Base-by-base conservation (phyloP, 2,113 vertebrate species). In the Prionailurus bengalensis region DNA sequence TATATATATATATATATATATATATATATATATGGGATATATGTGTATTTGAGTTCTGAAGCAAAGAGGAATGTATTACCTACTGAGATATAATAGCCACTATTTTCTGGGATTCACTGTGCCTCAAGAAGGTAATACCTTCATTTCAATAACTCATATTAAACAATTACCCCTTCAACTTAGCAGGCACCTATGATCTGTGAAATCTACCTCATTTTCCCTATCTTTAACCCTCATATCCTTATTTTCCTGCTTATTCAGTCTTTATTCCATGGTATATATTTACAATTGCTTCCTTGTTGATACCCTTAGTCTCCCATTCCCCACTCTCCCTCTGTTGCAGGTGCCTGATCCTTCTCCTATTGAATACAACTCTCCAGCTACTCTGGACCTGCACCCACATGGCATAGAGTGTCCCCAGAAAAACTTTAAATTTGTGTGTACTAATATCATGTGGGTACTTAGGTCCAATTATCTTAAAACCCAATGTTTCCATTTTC, bases 61-160 rank as follows among this genome's bases (percentile, higher is more conserved):
- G 15, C 55, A 96, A 85, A 91, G 9, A 76, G 42, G 74, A 79
- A 53, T 74, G 5, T 71, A 55, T 66, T 89, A 14, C 19, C 29
- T 51, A 23, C 78, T 85, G 29, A 92, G 27, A 74, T 36, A 66
- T 1, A 96, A 91, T 58, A 84, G 70, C 19, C 85, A 70, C 21
- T 83, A 21, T 71, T 88, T 51, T 79, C 17, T 80, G 48, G 25
- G 36, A 48, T 82, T 95, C 48, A 10, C 8, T 53, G 13, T 70
- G 7, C 21, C n/a, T 84, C 76, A 55, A 80, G 2, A 76, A 76
- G 70, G 10, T 15, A 23, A 39, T 74, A 36, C 48, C 7, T 73
- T 90, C 45, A 79, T 95, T 98, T 97, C 10, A 84, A 27, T 61
- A 78, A 74, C 11, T 65, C 89, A 36, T 66, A 90, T 29, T 94